These are phyloP conservation scores for Drosophila parvula DNA, from an alignment of 1,140 invertebrate species.

Conservation along the genomic window DNA sequence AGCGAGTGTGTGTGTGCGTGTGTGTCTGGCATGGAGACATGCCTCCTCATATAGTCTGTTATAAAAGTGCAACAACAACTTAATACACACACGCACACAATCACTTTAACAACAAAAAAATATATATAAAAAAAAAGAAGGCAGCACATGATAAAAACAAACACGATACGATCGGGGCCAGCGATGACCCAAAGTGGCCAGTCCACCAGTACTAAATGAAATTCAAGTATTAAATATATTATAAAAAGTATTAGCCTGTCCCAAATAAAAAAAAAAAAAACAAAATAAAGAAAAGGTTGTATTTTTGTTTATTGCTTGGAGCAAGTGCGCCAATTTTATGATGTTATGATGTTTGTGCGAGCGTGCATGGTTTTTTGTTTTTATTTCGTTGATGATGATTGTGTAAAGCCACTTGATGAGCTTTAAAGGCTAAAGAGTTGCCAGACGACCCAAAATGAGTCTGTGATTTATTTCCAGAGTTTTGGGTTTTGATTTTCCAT, in stretches of 20 bases:
- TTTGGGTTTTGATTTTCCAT: neutral
- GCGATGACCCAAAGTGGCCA: conserved; percentile 62
- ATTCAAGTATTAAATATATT: conserved; percentile 53
- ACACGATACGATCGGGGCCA: conserved; percentile 63
- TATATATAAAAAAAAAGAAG: conserved; percentile 1
- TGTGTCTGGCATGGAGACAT: conserved; percentile 43
- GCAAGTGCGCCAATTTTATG: conserved; percentile 60
- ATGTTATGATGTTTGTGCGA: conserved; percentile 19
- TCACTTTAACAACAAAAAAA: conserved; percentile 19
- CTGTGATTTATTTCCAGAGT: conserved; percentile 14
- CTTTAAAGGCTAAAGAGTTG: conserved; percentile 38
- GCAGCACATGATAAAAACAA: conserved; percentile 72
- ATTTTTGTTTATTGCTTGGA: conserved; percentile 23
- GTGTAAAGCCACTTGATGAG: conserved; percentile 28
- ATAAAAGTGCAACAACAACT: conserved; percentile 79
- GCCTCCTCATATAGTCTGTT: conserved; percentile 53
- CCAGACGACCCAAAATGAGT: conserved; percentile 39
- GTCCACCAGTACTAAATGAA: conserved; percentile 45
- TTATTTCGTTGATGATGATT: conserved; percentile 14
- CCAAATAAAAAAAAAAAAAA: neutral
- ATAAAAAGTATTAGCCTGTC: conserved; percentile 44
- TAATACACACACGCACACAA: conserved; percentile 26
- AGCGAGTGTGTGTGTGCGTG: conserved; percentile 24
- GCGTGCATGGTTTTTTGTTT: conserved; percentile 21
- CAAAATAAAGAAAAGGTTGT: neutral